These are phyloP conservation scores for Falco cherrug DNA, from an alignment of 2,797 vertebrate species.

Conservation along the genomic window DNA sequence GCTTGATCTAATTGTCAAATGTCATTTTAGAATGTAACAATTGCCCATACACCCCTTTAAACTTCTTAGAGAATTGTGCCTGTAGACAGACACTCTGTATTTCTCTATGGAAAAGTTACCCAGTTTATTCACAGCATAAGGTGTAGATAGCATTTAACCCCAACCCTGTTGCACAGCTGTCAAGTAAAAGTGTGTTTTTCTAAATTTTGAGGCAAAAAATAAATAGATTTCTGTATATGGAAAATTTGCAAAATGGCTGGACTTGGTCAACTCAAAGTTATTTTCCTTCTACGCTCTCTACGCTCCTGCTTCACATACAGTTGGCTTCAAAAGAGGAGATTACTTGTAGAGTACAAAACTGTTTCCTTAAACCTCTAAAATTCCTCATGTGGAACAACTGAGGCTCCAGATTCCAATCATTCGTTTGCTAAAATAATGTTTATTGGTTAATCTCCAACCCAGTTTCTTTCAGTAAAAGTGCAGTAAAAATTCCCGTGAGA, in stretches of 20 bases:
- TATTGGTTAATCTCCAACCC: background rate
- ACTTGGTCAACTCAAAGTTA: background rate
- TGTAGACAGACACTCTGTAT: background rate
- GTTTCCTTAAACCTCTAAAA: conserved; percentile 27
- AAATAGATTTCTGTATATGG: background rate
- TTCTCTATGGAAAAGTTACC: background rate
- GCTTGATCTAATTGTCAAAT: background rate
- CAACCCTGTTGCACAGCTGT: background rate
- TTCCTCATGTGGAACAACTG: conserved; percentile 6
- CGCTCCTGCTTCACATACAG: background rate
- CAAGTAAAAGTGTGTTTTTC: background rate
- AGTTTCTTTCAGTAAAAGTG: background rate
- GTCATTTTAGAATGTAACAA: background rate
- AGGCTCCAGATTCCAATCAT: conserved; percentile 22
- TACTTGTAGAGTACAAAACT: background rate
- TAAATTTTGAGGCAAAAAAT: background rate
- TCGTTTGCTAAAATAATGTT: background rate
- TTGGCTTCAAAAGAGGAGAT: background rate
- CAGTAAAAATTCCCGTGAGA: conserved; percentile 15
- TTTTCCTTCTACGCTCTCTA: background rate
- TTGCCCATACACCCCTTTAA: background rate
- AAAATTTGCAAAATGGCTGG: background rate
- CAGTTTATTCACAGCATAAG: background rate
- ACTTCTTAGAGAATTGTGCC: background rate
- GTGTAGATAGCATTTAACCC: background rate